Conservation (phyloP, 2,888 invertebrate species). For the Oscheius sp. region DNA sequence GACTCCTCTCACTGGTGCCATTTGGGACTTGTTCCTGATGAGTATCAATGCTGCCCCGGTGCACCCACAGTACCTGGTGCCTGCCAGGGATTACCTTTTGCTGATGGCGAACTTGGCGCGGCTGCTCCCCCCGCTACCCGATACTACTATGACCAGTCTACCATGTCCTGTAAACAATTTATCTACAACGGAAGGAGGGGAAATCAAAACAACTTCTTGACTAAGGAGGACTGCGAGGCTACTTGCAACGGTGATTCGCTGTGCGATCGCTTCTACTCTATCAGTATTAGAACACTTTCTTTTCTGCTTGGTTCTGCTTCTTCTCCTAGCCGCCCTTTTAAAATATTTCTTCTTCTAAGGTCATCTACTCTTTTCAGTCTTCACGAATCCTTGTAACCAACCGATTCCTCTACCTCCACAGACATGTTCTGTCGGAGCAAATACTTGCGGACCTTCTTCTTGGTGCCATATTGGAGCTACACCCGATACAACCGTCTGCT, state of each 20-base stretch:
- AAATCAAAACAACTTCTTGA: slow-evolving; percentile 71
- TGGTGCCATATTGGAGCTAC: slow-evolving; percentile 71
- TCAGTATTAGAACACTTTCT: slow-evolving; percentile 6
- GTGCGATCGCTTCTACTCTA: slow-evolving; percentile 20
- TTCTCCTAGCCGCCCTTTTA: slow-evolving; percentile 6
- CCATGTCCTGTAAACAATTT: slow-evolving; percentile 63
- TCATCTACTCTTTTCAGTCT: slow-evolving; percentile 55
- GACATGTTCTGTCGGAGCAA: slow-evolving; percentile 48
- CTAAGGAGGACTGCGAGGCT: slow-evolving; percentile 66
- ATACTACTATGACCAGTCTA: slow-evolving; percentile 63
- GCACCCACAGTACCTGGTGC: slow-evolving; percentile 63
- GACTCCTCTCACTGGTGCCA: slow-evolving; percentile 68
- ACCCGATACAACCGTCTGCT: slow-evolving; percentile 67
- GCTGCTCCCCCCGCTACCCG: slow-evolving; percentile 56
- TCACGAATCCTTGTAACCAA: slow-evolving; percentile 67
- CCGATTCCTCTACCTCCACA: slow-evolving; percentile 58
- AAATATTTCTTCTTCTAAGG: background rate
- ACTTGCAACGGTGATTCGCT: slow-evolving; percentile 64
- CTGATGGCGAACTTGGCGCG: slow-evolving; percentile 54
- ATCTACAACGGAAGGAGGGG: slow-evolving; percentile 66
- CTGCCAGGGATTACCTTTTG: slow-evolving; percentile 58
- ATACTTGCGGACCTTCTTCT: slow-evolving; percentile 56
- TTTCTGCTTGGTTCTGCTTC: slow-evolving; percentile 15
- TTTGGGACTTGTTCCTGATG: slow-evolving; percentile 64
- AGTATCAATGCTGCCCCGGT: slow-evolving; percentile 69